phyloP scores from a whole-genome alignment of 1,140 invertebrate species.

The Drosophila leontia region DNA sequence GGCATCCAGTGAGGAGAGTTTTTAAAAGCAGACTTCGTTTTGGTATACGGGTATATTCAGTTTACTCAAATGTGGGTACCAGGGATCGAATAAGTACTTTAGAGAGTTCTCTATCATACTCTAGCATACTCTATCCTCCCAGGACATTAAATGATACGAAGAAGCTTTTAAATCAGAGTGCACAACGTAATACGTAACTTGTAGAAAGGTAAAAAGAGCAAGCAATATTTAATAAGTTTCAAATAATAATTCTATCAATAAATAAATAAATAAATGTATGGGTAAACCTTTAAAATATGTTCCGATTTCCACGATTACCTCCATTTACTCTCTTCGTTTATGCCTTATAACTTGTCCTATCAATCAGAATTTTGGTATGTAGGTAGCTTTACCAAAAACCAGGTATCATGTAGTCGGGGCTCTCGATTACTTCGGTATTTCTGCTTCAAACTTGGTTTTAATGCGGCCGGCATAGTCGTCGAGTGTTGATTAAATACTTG shows the following conservation, averaged over 20 bases:
- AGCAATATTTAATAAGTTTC: too few species aligned
- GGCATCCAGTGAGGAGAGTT: background rate
- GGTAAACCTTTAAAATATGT: background rate
- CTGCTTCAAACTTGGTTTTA: constrained; percentile 7
- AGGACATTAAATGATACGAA: too few species aligned
- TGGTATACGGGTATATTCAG: background rate
- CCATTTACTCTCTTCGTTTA: background rate
- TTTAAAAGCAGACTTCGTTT: background rate
- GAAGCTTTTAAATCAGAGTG: too few species aligned
- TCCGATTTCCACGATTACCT: too few species aligned
- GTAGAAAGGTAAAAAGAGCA: background rate
- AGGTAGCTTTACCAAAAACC: background rate
- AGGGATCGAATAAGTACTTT: background rate
- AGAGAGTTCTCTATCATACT: background rate
- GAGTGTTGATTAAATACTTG: constrained; percentile 74
- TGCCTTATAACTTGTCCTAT: background rate
- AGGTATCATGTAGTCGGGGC: background rate
- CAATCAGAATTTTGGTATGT: background rate
- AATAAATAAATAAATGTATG: too few species aligned
- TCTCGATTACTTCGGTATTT: background rate
- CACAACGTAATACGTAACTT: background rate
- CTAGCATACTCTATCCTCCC: too few species aligned
- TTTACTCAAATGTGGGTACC: too few species aligned
- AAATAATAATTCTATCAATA: too few species aligned
- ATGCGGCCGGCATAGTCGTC: constrained; percentile 22